Conservation (phyloP, 2,888 invertebrate genomes). For the Dynastes tityus region DNA sequence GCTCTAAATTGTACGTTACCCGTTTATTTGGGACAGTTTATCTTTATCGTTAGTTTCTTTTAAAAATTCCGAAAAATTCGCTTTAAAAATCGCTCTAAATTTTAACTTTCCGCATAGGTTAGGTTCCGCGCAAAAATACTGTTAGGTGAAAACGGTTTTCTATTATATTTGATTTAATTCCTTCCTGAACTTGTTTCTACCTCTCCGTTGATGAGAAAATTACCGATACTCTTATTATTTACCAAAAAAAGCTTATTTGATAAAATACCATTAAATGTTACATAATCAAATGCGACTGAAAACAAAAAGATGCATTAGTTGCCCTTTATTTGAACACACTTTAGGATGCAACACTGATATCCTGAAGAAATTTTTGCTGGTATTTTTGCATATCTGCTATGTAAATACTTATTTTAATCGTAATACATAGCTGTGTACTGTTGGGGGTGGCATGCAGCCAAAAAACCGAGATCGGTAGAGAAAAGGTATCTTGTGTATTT, state of each 20-base stretch:
- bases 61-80: background rate
- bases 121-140: constrained; percentile 32
- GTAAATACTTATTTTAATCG: too few relatives aligned
- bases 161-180: constrained; percentile 25
- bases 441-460: constrained; percentile 10
- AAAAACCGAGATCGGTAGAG: background rate
- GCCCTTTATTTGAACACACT: too few relatives aligned
- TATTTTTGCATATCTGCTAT: too few relatives aligned
- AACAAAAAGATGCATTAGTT: background rate
- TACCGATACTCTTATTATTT: background rate
- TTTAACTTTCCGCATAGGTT: constrained; percentile 13
- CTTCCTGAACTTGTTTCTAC: background rate
- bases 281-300: background rate
- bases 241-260: background rate
- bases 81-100: background rate
- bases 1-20: background rate
- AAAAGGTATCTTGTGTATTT: background rate
- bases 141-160: constrained; percentile 39
- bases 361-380: too few relatives aligned
- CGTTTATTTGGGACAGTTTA: background rate
- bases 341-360: too few relatives aligned
- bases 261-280: background rate
- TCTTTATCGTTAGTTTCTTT: constrained; percentile 15
- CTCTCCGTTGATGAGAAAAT: background rate
- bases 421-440: too few relatives aligned